Evolutionary conservation across 2,888 invertebrate species (phyloP), one percentile per base, ranked within the genome.

Genomic region (Agrilus biguttatus): DNA sequence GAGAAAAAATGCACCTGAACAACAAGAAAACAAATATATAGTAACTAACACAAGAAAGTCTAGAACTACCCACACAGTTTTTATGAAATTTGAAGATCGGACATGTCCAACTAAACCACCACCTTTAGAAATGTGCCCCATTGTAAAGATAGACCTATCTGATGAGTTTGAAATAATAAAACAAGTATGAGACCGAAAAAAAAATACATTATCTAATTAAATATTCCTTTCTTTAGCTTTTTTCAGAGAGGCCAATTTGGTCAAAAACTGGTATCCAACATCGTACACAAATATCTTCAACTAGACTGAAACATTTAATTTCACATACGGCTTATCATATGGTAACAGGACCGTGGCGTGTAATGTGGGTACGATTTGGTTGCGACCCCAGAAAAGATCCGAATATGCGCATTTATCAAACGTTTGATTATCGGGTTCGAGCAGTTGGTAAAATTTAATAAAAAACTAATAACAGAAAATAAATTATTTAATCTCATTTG

Each of bases 211-310:
- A 14, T n/a, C n/a, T n/a, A 36, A 8, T 23, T 19, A 14, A 19
- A 10, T 12, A 41, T 10, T 21, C 28, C 6, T 28, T 10, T 48
- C 66, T 67, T 42, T 55, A 85, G 77, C 59, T 84, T 8, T 95
- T 96, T 63, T 78, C 87, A 41, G 78, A 86, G 42, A 74, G 88
- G 41, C 95, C 96, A 0, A 76, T 97, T 50, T 95, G 93, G 91
- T 85, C 90, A 0, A 78, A 82, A 53, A 78, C 80, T 52, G 86
- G 83, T 0, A 59, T 97, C 12, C 67, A 76, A 42, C 78, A 74
- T 55, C 71, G 74, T 37, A 78, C 82, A 0, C 76, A 78, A 41
- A 66, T 81, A 36, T 67, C 73, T 1, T 57, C 63, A 2, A 74
- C 76, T 12, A 76, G 78, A 41, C 56, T 90, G 0, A 91, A 85